These are phyloP conservation scores for Darwinula stevensoni DNA, from an alignment of 2,888 invertebrate species.

Conservation along the genomic window DNA sequence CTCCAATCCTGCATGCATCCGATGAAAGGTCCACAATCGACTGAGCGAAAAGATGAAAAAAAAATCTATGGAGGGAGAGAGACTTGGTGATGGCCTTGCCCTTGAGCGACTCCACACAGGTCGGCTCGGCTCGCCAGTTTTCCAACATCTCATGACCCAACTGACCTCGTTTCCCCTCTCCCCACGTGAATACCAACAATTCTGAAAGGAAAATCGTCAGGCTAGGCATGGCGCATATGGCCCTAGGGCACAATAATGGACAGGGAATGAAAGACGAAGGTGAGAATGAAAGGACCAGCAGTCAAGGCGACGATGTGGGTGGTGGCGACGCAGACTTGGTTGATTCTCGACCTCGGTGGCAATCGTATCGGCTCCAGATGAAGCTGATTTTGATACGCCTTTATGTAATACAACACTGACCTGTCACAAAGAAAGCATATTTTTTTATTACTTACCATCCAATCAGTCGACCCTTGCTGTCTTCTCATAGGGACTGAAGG, in stretches of 20 bases:
- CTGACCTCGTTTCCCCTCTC: conserved; percentile 31
- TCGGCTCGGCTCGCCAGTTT: conserved; percentile 24
- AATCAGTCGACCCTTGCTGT: too few relatives aligned
- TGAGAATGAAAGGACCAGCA: too few relatives aligned
- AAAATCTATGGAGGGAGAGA: conserved; percentile 8
- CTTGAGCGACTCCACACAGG: conserved; percentile 26
- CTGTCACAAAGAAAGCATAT: conserved; percentile 12
- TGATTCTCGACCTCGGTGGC: conserved; percentile 23
- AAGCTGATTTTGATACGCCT: conserved; percentile 21
- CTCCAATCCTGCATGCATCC: conserved; percentile 24
- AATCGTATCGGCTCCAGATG: conserved; percentile 24
- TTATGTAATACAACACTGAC: conserved; percentile 26
- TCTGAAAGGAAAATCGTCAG: conserved; percentile 21
- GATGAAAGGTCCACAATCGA: conserved; percentile 4
- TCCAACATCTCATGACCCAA: conserved; percentile 25
- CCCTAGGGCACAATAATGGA: too few relatives aligned
- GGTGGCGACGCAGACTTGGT: too few relatives aligned
- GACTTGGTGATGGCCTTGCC: conserved; percentile 27
- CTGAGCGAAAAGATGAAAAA: neutral
- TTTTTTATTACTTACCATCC: too few relatives aligned
- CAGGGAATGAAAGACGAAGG: too few relatives aligned
- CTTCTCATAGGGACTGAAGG: too few relatives aligned
- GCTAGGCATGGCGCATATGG: too few relatives aligned
- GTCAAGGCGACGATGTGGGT: too few relatives aligned
- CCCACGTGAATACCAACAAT: conserved; percentile 33